Base-by-base conservation (phyloP, 2,797 vertebrate species). In the Acestrorhynchus altus region DNA sequence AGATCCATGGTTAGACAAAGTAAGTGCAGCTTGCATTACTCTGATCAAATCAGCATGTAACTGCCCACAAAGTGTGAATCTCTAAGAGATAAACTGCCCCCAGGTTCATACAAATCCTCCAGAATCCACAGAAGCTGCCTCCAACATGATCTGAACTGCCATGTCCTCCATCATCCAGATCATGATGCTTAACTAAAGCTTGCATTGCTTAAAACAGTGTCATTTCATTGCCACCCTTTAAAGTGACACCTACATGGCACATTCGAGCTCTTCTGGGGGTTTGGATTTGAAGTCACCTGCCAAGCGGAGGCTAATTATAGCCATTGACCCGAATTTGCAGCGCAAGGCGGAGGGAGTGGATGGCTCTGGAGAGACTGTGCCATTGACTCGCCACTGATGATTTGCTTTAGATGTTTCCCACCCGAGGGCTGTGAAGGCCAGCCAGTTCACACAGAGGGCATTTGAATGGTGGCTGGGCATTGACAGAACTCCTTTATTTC, bases 301-400 rank as follows among this genome's bases (percentile, higher is more conserved):
- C 83, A 80, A 76, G 72, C 63, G 12, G 28, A 69, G 81, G 51
- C 77, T 85, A 82, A 83, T 81, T 82, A 85, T 74, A 85, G 72
- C 77, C 51, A 60, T 65, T 80, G 82, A 78, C 81, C 79, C 72
- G 72, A 78, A 85, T 85, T 81, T 72, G 51, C 60, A 66, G 28
- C 52, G 76, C 81, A 72, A 40, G n/a, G 16, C 15, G 71, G 56
- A 31, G 12, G 22, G 49, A 75, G 60, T 46, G 68, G 26, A 35
- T 44, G 54, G 47, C 44, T 26, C 54, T 1, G 54, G 52, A 28
- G 47, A 83, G 87, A 78, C 63, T 46, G 44, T 59, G 69, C 61
- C 57, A 69, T 69, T 26, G 67, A 73, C 57, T 59, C 28, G 35
- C 61, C 22, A 46, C 44, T 61, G 61, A 59, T 83, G 49, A 77